A percentile compares a stretch with the other conserved stretches of the same genome.
Conservation (phyloP, 2,888 invertebrate genomes). For the Balanococcus diminutus region DNA sequence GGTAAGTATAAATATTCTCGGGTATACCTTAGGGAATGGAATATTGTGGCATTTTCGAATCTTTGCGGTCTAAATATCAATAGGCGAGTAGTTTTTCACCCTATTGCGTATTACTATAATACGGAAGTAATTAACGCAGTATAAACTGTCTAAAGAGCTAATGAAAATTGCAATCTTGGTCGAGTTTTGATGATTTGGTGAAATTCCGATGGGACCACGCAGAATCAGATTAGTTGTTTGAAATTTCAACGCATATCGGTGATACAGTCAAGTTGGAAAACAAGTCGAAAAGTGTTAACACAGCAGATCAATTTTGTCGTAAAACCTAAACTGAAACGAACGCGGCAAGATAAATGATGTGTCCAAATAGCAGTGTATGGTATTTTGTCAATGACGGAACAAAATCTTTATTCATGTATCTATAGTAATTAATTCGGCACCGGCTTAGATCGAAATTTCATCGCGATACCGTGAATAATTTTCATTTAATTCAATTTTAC, state of each 20-base stretch:
- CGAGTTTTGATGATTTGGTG: neutral
- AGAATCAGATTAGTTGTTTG: slow-evolving; percentile 21
- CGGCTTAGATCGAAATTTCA: slow-evolving; percentile 27
- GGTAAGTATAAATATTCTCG: too few species aligned
- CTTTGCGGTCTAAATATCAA: neutral
- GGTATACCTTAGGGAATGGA: neutral
- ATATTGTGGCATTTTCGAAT: neutral
- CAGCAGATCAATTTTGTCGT: slow-evolving; percentile 27
- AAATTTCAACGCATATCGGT: slow-evolving; percentile 19
- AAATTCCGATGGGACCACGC: slow-evolving; percentile 28
- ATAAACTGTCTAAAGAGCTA: neutral
- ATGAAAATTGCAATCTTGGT: slow-evolving; percentile 39
- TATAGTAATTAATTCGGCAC: slow-evolving; percentile 36
- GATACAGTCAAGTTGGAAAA: neutral
- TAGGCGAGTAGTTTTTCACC: neutral
- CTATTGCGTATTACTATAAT: neutral
- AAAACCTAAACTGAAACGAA: slow-evolving; percentile 22
- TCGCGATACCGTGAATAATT: slow-evolving; percentile 20
- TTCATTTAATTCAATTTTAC: slow-evolving; percentile 8
- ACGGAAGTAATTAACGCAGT: neutral
- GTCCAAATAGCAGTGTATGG: slow-evolving; percentile 34
- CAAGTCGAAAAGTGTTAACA: slow-evolving; percentile 33
- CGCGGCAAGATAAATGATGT: slow-evolving; percentile 32
- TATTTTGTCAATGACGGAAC: slow-evolving; percentile 10
- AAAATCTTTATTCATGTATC: slow-evolving; percentile 39